These are phyloP conservation scores for Microtus obscurus DNA, from an alignment of 2,797 vertebrate genomes.

Conservation along the genomic window DNA sequence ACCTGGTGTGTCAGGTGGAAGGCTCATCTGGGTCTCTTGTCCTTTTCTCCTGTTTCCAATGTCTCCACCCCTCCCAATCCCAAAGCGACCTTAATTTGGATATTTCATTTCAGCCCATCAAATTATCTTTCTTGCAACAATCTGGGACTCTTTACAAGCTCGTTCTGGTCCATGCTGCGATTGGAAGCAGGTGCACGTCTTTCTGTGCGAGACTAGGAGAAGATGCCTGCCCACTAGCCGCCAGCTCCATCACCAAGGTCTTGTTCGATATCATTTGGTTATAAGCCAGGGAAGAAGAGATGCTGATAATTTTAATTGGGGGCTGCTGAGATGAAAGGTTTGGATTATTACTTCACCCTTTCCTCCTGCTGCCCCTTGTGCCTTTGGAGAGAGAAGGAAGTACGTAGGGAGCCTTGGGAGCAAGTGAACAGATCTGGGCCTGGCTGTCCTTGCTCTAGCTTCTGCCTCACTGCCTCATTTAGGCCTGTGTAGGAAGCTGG, in stretches of 20 bases:
- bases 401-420: background rate
- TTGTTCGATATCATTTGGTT: constrained; percentile 61
- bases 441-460: background rate
- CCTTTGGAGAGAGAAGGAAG: constrained; percentile 39
- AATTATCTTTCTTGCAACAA: constrained; percentile 67
- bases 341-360: constrained; percentile 21
- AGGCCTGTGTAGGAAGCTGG: background rate
- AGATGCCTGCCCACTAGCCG: background rate
- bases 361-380: background rate
- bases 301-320: constrained; percentile 57
- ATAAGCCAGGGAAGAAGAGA: constrained; percentile 62
- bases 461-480: background rate
- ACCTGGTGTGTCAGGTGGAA: background rate
- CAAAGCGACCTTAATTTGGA: constrained; percentile 61
- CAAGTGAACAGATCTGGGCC: background rate
- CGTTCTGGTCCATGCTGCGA: background rate
- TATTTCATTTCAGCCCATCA: constrained; percentile 68
- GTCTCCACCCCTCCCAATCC: constrained; percentile 14
- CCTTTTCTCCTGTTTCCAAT: constrained; percentile 35
- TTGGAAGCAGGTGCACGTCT: constrained; percentile 76
- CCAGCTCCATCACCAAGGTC: constrained; percentile 4
- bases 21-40: background rate
- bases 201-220: background rate
- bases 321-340: constrained; percentile 48
- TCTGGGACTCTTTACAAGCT: constrained; percentile 63